These are phyloP conservation scores for Chiroxiphia lanceolata DNA, from an alignment of 2,797 vertebrate genomes.

Conservation along the genomic window DNA sequence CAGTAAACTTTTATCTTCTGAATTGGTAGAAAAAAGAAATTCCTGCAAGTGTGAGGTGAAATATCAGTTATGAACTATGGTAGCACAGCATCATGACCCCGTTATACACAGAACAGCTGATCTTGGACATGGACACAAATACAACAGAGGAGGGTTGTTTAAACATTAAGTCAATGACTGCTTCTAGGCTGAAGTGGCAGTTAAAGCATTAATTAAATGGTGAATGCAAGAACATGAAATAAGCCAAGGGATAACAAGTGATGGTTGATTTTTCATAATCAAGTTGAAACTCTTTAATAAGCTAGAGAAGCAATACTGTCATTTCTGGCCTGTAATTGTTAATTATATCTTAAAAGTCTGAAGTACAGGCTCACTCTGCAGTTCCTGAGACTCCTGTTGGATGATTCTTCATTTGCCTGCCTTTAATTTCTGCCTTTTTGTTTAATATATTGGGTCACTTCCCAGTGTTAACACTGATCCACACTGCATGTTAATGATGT, in stretches of 20 bases:
- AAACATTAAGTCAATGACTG: not conserved
- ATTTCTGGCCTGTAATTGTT: not conserved
- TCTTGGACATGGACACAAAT: not conserved
- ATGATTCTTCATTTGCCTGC: not conserved
- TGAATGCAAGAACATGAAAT: not conserved
- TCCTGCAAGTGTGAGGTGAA: not conserved
- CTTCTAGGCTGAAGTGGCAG: not conserved
- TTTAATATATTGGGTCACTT: not conserved
- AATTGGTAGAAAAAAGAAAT: not conserved
- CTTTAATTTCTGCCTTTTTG: not conserved
- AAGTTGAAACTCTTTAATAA: not conserved
- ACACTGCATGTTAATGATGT: not conserved
- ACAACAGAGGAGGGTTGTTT: not conserved
- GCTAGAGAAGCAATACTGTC: not conserved
- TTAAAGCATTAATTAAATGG: not conserved
- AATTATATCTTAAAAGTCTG: not conserved
- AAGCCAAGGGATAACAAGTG: not conserved
- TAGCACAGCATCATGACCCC: not conserved
- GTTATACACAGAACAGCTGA: fast-evolving
- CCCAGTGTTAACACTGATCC: not conserved
- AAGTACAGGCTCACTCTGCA: not conserved
- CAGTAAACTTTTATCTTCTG: not conserved
- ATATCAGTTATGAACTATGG: not conserved
- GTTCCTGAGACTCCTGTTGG: not conserved
- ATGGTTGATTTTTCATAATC: not conserved